Evolutionary conservation across 2,888 invertebrate genomes (phyloP).

Genomic region (Crioceris asparagi): DNA sequence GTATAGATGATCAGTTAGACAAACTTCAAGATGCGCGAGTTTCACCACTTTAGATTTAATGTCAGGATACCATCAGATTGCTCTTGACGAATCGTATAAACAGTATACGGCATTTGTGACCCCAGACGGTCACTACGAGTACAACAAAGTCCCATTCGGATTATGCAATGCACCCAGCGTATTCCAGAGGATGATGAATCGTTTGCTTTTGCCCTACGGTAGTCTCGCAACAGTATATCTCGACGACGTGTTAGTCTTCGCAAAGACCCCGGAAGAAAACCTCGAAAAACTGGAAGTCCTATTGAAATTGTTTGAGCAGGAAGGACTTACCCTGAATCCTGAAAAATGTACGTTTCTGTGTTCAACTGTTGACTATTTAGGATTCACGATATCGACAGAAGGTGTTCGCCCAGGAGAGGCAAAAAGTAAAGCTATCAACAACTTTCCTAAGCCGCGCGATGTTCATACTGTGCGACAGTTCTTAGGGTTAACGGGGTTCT

Average conservation of each 20-base stretch:
- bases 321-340: constrained; percentile 12
- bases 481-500: too few species aligned
- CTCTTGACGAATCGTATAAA: constrained; percentile 3
- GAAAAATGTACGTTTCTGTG: constrained; percentile 13
- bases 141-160: constrained; percentile 5
- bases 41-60: constrained; percentile 1
- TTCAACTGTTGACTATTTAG: too few species aligned
- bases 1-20: too few species aligned
- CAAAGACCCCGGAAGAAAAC: constrained; percentile 8
- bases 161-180: constrained; percentile 25
- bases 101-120: constrained; percentile 8
- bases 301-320: constrained; percentile 6
- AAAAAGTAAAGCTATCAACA: too few species aligned
- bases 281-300: constrained; percentile 7
- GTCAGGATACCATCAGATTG: constrained; percentile 4
- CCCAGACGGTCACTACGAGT: constrained; percentile 1
- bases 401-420: not conserved
- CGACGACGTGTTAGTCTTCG: constrained; percentile 12
- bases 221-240: constrained; percentile 7
- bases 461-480: too few species aligned
- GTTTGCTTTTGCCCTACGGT: constrained; percentile 1
- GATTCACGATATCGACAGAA: not conserved
- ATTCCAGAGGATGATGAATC: constrained; percentile 23
- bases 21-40: too few species aligned
- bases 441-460: too few species aligned